phyloP scores from a whole-genome alignment of 2,797 vertebrate species.

The Micromesistius poutassou region DNA sequence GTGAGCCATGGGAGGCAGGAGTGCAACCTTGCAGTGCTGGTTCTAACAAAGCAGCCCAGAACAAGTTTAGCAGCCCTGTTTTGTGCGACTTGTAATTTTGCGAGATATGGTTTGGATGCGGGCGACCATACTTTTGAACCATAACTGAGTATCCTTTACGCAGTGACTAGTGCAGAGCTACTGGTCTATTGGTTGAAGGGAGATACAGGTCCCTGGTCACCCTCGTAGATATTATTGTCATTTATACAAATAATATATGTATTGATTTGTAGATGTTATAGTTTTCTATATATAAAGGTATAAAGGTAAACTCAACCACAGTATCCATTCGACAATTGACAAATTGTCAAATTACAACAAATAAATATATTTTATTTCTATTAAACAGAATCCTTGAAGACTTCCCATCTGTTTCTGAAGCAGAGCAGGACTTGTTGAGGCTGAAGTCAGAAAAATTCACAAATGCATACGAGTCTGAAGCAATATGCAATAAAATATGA shows the following conservation, averaged over 20 bases:
- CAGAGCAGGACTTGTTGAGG: background rate
- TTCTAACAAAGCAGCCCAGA: background rate
- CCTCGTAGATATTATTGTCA: background rate
- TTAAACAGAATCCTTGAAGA: background rate
- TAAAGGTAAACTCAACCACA: too few relatives aligned
- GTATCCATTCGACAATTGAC: too few relatives aligned
- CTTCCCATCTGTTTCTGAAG: background rate
- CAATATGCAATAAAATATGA: too few relatives aligned
- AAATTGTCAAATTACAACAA: background rate
- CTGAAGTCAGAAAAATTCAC: too few relatives aligned
- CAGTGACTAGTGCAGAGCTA: background rate
- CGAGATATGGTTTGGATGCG: background rate
- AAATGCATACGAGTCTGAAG: too few relatives aligned
- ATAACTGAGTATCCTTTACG: background rate
- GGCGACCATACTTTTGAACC: background rate
- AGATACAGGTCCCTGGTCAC: background rate
- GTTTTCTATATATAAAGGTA: too few relatives aligned
- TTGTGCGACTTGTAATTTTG: background rate
- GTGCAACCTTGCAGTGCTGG: background rate
- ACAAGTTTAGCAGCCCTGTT: background rate
- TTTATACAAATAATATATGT: background rate
- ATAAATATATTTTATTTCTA: background rate
- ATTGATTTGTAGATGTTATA: background rate
- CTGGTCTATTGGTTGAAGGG: background rate
- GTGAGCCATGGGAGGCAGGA: constrained; percentile 1